Evolutionary conservation across 2,113 vertebrate genomes (phyloP), one percentile per base, ranked within the genome.

Genomic region (Forbesichthys agassizii): DNA sequence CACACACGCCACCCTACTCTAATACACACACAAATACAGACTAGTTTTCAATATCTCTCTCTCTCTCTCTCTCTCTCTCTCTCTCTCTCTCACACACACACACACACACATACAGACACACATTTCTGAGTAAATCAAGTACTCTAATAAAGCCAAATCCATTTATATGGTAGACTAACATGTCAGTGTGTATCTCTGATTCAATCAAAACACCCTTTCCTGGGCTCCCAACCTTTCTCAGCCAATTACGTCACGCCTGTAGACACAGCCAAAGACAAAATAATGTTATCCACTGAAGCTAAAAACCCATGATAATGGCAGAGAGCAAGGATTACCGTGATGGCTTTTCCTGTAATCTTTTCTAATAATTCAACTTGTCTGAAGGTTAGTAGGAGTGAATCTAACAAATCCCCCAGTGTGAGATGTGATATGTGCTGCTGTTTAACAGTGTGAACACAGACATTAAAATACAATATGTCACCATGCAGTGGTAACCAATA

Each of bases 131-230:
- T 77, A 72, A 72, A 63, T 33, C 68, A 62, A 67, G 72, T 75
- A 65, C 74, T 78, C 73, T 59, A 60, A 61, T 77, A 77, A 62
- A 71, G 66, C 54, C 60, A 51, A 63, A 53, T 49, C 47, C 48
- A 56, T 81, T 80, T 61, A 71, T 71, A 69, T 62, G 33, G 53
- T 49, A 63, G 62, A 57, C 64, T 61, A 68, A 79, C 72, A 76
- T 72, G 69, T 70, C 73, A 66, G 48, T 9, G 52, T 18, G n/a
- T 42, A 69, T 64, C 57, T 56, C 20, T 64, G 33, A 81, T 49
- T 13, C 11, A 76, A 47, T 75, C 66, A 67, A 74, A 84, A 73
- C 60, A 67, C n/a, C 1, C 42, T 66, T 76, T 51, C 61, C n/a
- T 61, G 59, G 12, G 20, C 60, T 33, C 52, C 56, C 47, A 46